Evolutionary conservation across 1,140 invertebrate genomes (phyloP), one percentile per base, ranked within the genome.

Genomic region (Drosophila ficusphila): DNA sequence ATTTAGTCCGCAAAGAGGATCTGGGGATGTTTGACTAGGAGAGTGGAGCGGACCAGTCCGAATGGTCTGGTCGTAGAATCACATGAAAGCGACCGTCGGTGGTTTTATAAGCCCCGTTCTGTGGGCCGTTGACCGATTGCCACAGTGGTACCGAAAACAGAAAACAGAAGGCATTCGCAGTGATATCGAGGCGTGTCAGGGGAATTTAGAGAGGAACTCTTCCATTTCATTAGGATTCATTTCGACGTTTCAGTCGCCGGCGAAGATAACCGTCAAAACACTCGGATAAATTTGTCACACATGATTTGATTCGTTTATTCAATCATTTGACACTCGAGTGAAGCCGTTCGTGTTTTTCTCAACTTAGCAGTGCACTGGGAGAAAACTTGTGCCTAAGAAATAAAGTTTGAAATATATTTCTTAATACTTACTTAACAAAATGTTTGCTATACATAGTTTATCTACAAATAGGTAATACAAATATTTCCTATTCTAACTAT

Each of bases 1-100:
- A 72, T 77, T 77, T 72, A 53, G 68, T 52, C 51, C 5, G 56
- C 56, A 42, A 72, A 70, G 53, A 54, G 62, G 48, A 68, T 69
- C 62, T 68, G 41, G 12, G 47, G 48, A 25, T 53, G 47, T 69
- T 65, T 51, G 39, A 1, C 41, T 11, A 8, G 41, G 1, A n/a
- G n/a, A n/a, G n/a, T n/a, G n/a, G n/a, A n/a, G n/a, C n/a, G n/a
- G n/a, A n/a, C n/a, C n/a, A n/a, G n/a, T n/a, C n/a, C n/a, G n/a
- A n/a, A n/a, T n/a, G 42, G 19, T 2, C n/a, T 6, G n/a, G 42
- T 12, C 7, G 27, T 16, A 9, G 23, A 46, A 25, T 14, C 42
- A 46, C 23, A 46, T 16, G 42, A 44, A 7, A 19, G 7, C 11
- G 39, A 29, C 18, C 7, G 16, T 25, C 27, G 19, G 36, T 41